Base-by-base conservation (phyloP, 2,797 vertebrate genomes). In the Tarsius wallacei region DNA sequence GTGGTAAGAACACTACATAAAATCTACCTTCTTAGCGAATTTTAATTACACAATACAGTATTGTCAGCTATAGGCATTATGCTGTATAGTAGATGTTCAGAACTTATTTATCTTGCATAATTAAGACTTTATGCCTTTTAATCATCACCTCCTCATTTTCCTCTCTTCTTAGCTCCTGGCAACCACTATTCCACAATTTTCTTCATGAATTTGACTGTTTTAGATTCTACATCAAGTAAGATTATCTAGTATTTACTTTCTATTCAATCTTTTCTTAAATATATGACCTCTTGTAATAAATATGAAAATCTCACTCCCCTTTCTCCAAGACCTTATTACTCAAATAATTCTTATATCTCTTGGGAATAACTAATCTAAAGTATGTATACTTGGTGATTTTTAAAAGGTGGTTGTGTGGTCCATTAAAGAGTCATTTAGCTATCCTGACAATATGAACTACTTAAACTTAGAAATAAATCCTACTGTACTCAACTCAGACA, bases 381-480 rank as follows among this genome's bases (percentile, higher is more conserved):
- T 83, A 17, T 7, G 0, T 1, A 73, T 19, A 31, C 21, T 64
- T 49, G 2, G 9, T 66, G 42, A 49, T 70, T 70, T 92, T 77
- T 70, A 51, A 59, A 86, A 77, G n/a, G 42, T 61, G 66, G 12
- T 33, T 61, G 63, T 78, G 49, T 70, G n/a, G 19, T 68, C 51
- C 68, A 42, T 36, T 63, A 83, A 83, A 57, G 28, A 55, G 70
- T 22, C 8, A 22, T 85, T 87, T 63, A 42, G 47, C 53, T 86
- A 15, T 49, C 74, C 70, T 70, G 28, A 57, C 28, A 78, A 42
- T 17, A n/a, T 55, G 24, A 33, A 47, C n/a, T 19, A 49, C 14
- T 87, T 87, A 84, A 74, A 24, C 21, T 77, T 83, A 78, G 77
- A 68, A 93, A 91, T 16, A 91, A 93, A 78, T 55, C 9, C 70